Evolutionary conservation across 2,888 invertebrate species (phyloP).

Genomic region (Tetheella fluctuosa): DNA sequence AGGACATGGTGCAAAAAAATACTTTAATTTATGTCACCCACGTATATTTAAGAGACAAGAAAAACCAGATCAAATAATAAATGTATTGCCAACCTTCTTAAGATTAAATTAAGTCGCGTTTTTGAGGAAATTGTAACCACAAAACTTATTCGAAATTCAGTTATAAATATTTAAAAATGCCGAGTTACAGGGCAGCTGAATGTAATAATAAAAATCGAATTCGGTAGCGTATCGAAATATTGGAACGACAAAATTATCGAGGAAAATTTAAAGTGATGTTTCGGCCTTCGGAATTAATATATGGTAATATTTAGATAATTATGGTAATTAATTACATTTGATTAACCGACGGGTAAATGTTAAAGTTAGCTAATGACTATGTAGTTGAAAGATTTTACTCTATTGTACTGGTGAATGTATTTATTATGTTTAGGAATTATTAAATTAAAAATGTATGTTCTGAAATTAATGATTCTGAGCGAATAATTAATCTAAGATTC

Average conservation of each 20-base stretch:
- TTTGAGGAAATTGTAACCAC: not conserved
- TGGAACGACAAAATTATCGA: constrained; percentile 46
- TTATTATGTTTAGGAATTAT: not conserved
- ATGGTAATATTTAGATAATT: constrained; percentile 26
- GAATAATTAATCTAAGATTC: not conserved
- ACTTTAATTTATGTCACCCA: not conserved
- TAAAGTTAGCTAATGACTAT: not conserved
- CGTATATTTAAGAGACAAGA: no score
- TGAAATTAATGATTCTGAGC: not conserved
- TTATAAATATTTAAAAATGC: not conserved
- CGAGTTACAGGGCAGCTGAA: constrained; percentile 13
- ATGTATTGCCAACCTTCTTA: no score
- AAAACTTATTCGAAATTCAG: not conserved
- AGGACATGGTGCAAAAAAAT: not conserved
- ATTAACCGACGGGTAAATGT: not conserved
- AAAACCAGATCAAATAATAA: no score
- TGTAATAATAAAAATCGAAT: constrained; percentile 24
- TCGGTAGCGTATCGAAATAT: constrained; percentile 40
- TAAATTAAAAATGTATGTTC: not conserved
- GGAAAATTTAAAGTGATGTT: constrained; percentile 44
- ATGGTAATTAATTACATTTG: constrained; percentile 14
- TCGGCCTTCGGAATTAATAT: constrained; percentile 50
- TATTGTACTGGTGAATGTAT: not conserved
- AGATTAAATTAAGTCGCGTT: no score
- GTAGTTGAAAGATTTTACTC: not conserved